A percentile compares a stretch with the other conserved stretches of the same genome.
phyloP scores from a whole-genome alignment of 2,888 invertebrate genomes.

The Urechis unicinctus region DNA sequence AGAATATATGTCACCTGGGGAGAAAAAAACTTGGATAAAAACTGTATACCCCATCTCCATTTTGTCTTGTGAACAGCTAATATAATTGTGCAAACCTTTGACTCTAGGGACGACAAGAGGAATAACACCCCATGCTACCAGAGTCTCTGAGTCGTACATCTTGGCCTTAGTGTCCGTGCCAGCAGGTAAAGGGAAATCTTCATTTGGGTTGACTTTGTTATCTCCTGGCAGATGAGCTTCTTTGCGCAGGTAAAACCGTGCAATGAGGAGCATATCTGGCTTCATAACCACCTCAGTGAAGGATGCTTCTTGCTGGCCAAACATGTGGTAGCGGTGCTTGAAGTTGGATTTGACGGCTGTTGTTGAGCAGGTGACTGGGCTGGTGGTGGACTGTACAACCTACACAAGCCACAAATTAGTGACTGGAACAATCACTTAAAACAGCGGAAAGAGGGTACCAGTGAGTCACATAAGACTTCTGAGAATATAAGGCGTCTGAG shows the following conservation, averaged over 20 bases:
- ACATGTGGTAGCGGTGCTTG: conserved; percentile 41
- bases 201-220: background rate
- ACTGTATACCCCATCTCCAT: too few species aligned
- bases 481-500: too few species aligned
- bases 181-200: background rate
- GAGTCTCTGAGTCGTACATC: too few species aligned
- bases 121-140: conserved; percentile 44
- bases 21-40: too few species aligned
- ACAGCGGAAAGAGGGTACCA: too few species aligned
- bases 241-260: conserved; percentile 38
- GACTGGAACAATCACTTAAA: background rate
- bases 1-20: background rate
- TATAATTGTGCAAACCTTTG: conserved; percentile 3
- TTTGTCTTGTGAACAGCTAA: too few species aligned
- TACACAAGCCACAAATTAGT: background rate
- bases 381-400: conserved; percentile 32
- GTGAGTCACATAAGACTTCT: too few species aligned
- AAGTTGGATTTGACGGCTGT: conserved; percentile 42
- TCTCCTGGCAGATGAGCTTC: conserved; percentile 11
- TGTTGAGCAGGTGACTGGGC: conserved; percentile 44
- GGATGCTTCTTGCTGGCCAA: conserved; percentile 45
- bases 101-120: conserved; percentile 10
- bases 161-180: too few species aligned
- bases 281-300: conserved; percentile 39
- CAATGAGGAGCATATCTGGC: conserved; percentile 39